phyloP scores from a whole-genome alignment of 2,888 invertebrate species.

The Cephus sareptanus region DNA sequence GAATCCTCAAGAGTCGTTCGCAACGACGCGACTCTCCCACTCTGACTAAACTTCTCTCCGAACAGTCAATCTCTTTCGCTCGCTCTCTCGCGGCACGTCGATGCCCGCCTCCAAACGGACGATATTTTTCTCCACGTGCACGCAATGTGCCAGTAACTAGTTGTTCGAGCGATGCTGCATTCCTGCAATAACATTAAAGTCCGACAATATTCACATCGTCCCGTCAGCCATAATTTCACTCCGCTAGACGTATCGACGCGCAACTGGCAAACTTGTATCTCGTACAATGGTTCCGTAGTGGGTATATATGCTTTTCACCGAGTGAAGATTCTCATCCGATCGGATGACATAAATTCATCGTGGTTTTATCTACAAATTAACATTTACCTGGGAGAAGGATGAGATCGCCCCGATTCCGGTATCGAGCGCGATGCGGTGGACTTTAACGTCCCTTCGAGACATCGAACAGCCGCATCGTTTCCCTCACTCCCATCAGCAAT shows the following conservation, averaged over 20 bases:
- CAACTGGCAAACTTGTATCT: slow-evolving; percentile 11
- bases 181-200: slow-evolving; percentile 31
- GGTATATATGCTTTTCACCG: background rate
- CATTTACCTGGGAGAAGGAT: background rate
- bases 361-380: background rate
- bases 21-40: background rate
- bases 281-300: background rate
- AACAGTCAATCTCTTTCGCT: background rate
- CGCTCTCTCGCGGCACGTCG: background rate
- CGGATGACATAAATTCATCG: background rate
- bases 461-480: too few relatives aligned
- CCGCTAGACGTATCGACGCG: slow-evolving; percentile 30
- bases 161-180: slow-evolving; percentile 32
- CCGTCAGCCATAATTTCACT: slow-evolving; percentile 30
- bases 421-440: too few relatives aligned
- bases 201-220: slow-evolving; percentile 34
- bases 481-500: too few relatives aligned
- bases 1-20: background rate
- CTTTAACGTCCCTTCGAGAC: too few relatives aligned
- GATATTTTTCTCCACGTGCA: background rate
- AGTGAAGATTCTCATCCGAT: background rate
- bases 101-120: background rate
- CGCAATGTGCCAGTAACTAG: slow-evolving; percentile 25
- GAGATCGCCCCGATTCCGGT: background rate
- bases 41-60: background rate